A percentile compares a stretch with the other conserved stretches of the same genome.
phyloP scores from a whole-genome alignment of 2,113 vertebrate species.

The Saimiri boliviensis region DNA sequence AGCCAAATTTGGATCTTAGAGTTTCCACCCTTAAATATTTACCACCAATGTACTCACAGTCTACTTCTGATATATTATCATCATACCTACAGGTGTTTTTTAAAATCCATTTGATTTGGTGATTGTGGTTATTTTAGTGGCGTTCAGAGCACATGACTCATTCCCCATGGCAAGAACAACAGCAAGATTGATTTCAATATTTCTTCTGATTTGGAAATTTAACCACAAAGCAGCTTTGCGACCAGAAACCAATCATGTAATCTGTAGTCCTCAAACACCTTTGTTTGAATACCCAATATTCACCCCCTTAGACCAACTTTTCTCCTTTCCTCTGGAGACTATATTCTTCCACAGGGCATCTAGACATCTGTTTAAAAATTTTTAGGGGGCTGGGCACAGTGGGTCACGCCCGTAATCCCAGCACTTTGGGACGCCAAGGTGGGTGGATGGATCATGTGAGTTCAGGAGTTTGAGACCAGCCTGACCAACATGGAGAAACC shows the following conservation, averaged over 20 bases:
- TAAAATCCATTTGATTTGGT: conserved; percentile 23
- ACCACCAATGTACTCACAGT: neutral
- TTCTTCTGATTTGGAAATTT: conserved; percentile 26
- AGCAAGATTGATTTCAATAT: conserved; percentile 49
- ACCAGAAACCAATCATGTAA: neutral
- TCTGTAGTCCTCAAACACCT: neutral
- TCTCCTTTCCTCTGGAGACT: neutral
- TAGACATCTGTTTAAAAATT: neutral
- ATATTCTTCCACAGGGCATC: neutral
- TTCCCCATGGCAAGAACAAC: neutral
- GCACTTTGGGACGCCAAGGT: neutral
- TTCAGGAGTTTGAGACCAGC: neutral
- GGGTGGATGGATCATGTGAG: neutral
- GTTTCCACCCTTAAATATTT: neutral
- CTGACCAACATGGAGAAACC: too few relatives aligned
- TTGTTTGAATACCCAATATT: neutral
- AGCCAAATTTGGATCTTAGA: neutral
- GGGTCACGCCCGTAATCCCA: too few relatives aligned
- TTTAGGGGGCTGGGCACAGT: neutral
- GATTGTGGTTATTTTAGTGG: neutral
- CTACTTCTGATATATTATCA: neutral
- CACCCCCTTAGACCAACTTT: neutral
- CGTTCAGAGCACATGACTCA: neutral
- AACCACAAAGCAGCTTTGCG: neutral
- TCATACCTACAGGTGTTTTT: neutral